phyloP scores from a whole-genome alignment of 2,888 invertebrate species.

The Agonopterix subpropinquella region DNA sequence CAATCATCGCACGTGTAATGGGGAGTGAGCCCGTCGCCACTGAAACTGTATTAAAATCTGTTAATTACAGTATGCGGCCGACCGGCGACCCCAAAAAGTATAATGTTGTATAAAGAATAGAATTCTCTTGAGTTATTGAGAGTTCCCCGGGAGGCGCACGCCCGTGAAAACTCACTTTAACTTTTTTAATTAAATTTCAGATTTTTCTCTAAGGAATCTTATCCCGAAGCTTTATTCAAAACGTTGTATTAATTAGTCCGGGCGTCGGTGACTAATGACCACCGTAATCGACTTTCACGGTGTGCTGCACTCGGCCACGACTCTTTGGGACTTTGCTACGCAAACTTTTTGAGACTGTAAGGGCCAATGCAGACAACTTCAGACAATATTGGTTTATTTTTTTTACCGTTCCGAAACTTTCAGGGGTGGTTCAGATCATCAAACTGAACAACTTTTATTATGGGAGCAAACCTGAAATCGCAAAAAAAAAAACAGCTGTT shows the following conservation, averaged over 20 bases:
- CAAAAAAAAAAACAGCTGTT: too few relatives aligned
- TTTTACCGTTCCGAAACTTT: too few relatives aligned
- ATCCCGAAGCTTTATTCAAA: slow-evolving; percentile 60
- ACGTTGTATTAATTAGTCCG: slow-evolving; percentile 68
- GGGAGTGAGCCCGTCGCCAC: too few relatives aligned
- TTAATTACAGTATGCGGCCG: slow-evolving; percentile 32
- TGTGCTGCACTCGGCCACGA: slow-evolving; percentile 27
- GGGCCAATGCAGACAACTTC: neutral
- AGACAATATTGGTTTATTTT: too few relatives aligned
- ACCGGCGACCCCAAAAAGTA: slow-evolving; percentile 29
- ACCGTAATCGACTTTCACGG: slow-evolving; percentile 53
- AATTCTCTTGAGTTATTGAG: slow-evolving; percentile 62
- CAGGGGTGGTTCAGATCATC: too few relatives aligned
- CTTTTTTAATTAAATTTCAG: slow-evolving; percentile 74
- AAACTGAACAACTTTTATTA: too few relatives aligned
- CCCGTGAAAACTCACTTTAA: slow-evolving; percentile 73
- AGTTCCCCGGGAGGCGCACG: slow-evolving; percentile 45
- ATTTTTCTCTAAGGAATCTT: slow-evolving; percentile 62
- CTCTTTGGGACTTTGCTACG: slow-evolving; percentile 8
- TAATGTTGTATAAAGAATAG: slow-evolving; percentile 48
- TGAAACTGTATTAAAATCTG: slow-evolving; percentile 21
- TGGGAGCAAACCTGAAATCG: too few relatives aligned
- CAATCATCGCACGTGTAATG: too few relatives aligned
- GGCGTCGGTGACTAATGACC: slow-evolving; percentile 56
- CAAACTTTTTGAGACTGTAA: slow-evolving; percentile 20